phyloP scores from a whole-genome alignment of 2,888 invertebrate genomes.

The Holacanthella duospinosa region DNA sequence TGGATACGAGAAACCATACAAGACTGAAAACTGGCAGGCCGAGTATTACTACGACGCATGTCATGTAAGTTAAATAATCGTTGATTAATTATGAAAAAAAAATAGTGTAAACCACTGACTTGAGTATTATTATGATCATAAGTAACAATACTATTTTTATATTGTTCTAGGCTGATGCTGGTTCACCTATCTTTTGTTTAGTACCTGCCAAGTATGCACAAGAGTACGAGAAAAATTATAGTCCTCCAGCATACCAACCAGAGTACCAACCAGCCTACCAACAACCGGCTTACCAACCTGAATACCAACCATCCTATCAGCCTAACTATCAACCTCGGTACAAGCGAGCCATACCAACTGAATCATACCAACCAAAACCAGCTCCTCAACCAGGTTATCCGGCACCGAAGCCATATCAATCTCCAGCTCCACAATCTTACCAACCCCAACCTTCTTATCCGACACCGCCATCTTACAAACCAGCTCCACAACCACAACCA shows the following conservation, averaged over 20 bases:
- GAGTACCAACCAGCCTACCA: neutral
- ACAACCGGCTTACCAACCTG: neutral
- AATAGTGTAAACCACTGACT: too few species aligned
- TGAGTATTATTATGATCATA: neutral
- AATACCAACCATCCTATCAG: neutral
- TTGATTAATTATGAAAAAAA: too few species aligned
- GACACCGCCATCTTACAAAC: constrained; percentile 10
- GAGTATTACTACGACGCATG: constrained; percentile 37
- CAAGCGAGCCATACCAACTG: neutral
- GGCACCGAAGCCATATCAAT: neutral
- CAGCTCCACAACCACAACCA: constrained; percentile 19
- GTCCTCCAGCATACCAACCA: constrained; percentile 10
- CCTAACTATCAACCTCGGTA: neutral
- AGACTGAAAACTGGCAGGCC: constrained; percentile 33
- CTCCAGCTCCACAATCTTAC: constrained; percentile 15
- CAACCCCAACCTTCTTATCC: constrained; percentile 11
- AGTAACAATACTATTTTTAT: constrained; percentile 2
- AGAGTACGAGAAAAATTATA: constrained; percentile 25
- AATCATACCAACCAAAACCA: neutral
- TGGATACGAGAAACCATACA: constrained; percentile 21
- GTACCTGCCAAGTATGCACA: constrained; percentile 32
- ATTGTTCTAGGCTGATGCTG: constrained; percentile 32
- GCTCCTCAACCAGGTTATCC: neutral
- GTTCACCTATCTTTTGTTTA: constrained; percentile 35
- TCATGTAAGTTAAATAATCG: constrained; percentile 27